phyloP scores from a whole-genome alignment of 2,888 invertebrate species.

The Scaeva pyrastri region DNA sequence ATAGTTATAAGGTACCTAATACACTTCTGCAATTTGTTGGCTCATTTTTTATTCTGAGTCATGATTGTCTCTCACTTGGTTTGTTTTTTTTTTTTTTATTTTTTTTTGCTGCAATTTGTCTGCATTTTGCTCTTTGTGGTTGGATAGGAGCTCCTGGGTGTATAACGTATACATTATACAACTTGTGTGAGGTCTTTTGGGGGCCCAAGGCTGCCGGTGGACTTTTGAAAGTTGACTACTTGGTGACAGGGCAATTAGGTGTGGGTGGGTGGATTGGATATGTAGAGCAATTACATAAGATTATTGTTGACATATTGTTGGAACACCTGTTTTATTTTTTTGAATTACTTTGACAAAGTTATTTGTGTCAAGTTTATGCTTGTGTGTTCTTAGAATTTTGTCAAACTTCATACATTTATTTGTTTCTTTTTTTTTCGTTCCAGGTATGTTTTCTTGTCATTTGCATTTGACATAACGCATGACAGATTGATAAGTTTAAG shows the following conservation, averaged over 20 bases:
- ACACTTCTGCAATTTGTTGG: constrained; percentile 27
- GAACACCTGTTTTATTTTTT: constrained; percentile 41
- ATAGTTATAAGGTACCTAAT: background rate
- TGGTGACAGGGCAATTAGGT: constrained; percentile 62
- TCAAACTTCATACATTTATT: background rate
- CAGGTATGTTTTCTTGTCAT: background rate
- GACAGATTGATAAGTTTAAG: background rate
- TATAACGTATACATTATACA: too few relatives aligned
- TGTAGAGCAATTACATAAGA: constrained; percentile 50
- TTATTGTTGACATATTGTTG: constrained; percentile 50
- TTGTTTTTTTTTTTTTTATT: too few relatives aligned
- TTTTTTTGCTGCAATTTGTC: constrained; percentile 28
- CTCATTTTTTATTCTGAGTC: constrained; percentile 54
- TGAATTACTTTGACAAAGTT: background rate
- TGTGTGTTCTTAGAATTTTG: background rate
- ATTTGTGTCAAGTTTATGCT: constrained; percentile 47
- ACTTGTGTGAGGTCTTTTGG: constrained; percentile 44
- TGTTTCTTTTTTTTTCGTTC: background rate
- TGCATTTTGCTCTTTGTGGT: constrained; percentile 26
- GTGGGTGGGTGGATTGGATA: constrained; percentile 63
- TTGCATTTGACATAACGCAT: background rate
- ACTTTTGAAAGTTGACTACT: constrained; percentile 66
- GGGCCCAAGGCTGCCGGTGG: constrained; percentile 54
- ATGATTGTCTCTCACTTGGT: constrained; percentile 33
- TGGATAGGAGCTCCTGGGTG: constrained; percentile 7